Conservation (phyloP, 1,140 invertebrate genomes). For the Bicyclus anynana region DNA sequence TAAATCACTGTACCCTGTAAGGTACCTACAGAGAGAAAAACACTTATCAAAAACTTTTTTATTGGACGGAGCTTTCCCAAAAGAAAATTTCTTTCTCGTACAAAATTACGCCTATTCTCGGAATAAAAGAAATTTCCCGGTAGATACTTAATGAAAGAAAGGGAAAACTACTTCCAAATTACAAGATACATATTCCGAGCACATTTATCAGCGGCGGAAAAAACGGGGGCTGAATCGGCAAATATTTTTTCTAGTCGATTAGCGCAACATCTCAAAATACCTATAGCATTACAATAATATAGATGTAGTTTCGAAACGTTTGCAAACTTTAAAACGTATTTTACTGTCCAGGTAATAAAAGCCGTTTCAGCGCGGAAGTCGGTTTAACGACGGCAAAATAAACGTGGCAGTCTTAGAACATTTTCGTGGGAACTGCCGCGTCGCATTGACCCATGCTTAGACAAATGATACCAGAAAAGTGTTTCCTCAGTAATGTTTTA, state of each 20-base stretch:
- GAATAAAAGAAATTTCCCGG: conserved; percentile 33
- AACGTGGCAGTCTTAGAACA: conserved; percentile 40
- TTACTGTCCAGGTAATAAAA: conserved; percentile 20
- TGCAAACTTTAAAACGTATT: conserved; percentile 9
- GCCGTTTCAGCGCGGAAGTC: conserved; percentile 7
- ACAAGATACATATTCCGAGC: conserved; percentile 59
- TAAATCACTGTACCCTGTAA: no score
- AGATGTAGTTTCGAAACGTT: background rate
- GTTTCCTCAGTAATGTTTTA: conserved; percentile 62
- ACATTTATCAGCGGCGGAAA: conserved; percentile 67
- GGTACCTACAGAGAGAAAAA: no score
- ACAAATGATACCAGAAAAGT: conserved; percentile 69
- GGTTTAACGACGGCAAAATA: conserved; percentile 19
- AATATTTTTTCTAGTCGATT: conserved; percentile 75
- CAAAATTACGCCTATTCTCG: conserved; percentile 8
- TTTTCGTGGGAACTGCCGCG: conserved; percentile 65
- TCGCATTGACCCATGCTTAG: conserved; percentile 71
- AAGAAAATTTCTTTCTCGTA: conserved; percentile 2
- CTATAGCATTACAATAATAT: conserved; percentile 38
- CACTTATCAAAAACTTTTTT: background rate
- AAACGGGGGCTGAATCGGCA: conserved; percentile 59
- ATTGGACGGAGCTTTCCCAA: background rate
- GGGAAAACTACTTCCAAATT: conserved; percentile 45
- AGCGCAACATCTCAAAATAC: conserved; percentile 66
- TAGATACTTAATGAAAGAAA: conserved; percentile 58